phyloP scores from a whole-genome alignment of 2,888 invertebrate species.

The Harpagoxenus sublaevis region DNA sequence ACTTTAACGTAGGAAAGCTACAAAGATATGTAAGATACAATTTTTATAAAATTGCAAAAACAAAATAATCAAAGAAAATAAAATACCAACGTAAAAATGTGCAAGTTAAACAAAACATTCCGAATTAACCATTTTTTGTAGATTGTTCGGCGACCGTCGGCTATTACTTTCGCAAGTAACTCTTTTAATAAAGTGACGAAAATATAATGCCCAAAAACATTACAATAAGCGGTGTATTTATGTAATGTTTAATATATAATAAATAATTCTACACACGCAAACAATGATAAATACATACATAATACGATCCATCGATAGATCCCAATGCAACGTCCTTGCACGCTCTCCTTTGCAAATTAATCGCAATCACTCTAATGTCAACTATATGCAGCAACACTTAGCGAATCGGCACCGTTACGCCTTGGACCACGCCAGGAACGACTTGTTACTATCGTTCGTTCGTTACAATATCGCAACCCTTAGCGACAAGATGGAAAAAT shows the following conservation, averaged over 20 bases:
- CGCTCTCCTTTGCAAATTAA: background rate
- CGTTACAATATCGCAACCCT: background rate
- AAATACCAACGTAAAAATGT: background rate
- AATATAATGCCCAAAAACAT: background rate
- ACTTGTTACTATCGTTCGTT: constrained; percentile 6
- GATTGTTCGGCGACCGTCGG: background rate
- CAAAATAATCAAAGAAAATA: background rate
- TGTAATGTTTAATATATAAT: background rate
- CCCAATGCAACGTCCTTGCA: background rate
- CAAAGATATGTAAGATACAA: background rate
- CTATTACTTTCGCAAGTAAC: background rate
- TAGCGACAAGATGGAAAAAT: constrained; percentile 17
- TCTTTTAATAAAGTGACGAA: background rate
- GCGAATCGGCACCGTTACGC: background rate
- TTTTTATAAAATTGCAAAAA: background rate
- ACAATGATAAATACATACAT: constrained; percentile 16
- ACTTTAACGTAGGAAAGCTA: background rate
- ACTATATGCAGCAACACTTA: constrained; percentile 9
- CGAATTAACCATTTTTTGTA: background rate
- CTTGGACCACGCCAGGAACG: background rate
- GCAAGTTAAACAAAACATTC: background rate
- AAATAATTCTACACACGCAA: background rate
- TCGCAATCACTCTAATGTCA: constrained; percentile 33
- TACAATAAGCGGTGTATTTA: background rate
- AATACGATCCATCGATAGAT: constrained; percentile 1